Conservation (phyloP, 2,888 invertebrate species). For the Protophormia terraenovae region DNA sequence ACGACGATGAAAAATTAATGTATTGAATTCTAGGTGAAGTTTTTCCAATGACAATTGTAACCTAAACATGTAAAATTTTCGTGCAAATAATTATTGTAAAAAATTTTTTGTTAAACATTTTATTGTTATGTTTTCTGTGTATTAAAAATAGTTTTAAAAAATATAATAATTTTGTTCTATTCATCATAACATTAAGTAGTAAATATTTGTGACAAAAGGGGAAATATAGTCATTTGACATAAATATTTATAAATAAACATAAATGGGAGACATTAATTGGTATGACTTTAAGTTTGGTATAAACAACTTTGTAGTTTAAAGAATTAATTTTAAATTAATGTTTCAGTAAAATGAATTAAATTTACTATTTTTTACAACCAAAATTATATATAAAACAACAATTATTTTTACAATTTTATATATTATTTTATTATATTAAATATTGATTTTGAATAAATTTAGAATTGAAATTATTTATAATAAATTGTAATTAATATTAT, state of each 20-base stretch:
- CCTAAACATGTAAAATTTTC: constrained; percentile 26
- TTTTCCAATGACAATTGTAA: constrained; percentile 48
- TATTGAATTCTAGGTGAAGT: constrained; percentile 8
- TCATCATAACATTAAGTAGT: background rate
- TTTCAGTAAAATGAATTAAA: no score
- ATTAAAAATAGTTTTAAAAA: background rate
- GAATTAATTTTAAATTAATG: no score
- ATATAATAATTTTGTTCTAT: background rate
- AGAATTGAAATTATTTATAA: no score
- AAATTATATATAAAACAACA: no score
- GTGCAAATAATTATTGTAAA: constrained; percentile 54
- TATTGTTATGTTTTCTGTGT: background rate
- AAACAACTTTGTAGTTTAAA: background rate
- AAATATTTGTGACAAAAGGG: no score
- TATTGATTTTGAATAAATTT: no score
- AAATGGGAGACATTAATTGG: background rate
- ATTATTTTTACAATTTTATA: no score
- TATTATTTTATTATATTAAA: no score
- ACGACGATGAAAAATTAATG: background rate
- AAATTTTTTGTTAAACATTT: background rate
- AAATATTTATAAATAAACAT: background rate
- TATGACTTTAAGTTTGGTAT: background rate
- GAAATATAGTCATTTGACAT: background rate
- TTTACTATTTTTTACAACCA: no score
- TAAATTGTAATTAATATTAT: no score